Evolutionary conservation across 2,888 invertebrate genomes (phyloP).

Genomic region (Xestia rhomboidea): DNA sequence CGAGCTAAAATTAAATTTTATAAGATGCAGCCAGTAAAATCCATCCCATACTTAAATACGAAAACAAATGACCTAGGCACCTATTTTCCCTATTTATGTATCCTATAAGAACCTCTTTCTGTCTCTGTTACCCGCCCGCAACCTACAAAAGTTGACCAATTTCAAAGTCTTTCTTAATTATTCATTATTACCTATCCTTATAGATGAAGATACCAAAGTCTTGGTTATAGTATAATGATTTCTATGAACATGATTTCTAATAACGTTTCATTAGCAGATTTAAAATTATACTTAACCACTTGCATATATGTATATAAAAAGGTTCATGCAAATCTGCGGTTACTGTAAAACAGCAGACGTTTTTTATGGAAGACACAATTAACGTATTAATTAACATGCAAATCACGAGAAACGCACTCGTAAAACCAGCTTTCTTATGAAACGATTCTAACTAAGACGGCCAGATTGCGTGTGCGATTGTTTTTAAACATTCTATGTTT

Average conservation of each 20-base stretch:
- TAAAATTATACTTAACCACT: slow-evolving; percentile 20
- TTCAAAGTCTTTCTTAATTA: background rate
- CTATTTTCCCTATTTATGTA: background rate
- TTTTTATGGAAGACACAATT: slow-evolving; percentile 38
- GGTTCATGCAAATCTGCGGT: slow-evolving; percentile 17
- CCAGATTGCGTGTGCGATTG: slow-evolving; percentile 23
- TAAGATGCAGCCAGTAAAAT: background rate
- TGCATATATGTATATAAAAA: slow-evolving; percentile 3
- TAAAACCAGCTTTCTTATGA: slow-evolving; percentile 30
- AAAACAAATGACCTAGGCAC: background rate
- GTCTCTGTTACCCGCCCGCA: slow-evolving; percentile 40
- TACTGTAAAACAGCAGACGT: slow-evolving; percentile 9
- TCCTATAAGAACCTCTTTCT: slow-evolving; percentile 1
- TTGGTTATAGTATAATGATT: background rate
- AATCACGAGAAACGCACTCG: slow-evolving; percentile 34
- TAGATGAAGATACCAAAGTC: background rate
- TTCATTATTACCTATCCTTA: background rate
- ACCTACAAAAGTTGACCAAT: background rate
- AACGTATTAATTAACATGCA: slow-evolving; percentile 40
- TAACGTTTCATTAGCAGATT: background rate
- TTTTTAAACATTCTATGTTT: slow-evolving; percentile 4
- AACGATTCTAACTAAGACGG: slow-evolving; percentile 12
- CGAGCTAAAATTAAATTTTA: background rate
- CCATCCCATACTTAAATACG: background rate
- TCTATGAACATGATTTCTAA: background rate